phyloP scores from a whole-genome alignment of 2,888 invertebrate species.

The Drosophila meridiana region DNA sequence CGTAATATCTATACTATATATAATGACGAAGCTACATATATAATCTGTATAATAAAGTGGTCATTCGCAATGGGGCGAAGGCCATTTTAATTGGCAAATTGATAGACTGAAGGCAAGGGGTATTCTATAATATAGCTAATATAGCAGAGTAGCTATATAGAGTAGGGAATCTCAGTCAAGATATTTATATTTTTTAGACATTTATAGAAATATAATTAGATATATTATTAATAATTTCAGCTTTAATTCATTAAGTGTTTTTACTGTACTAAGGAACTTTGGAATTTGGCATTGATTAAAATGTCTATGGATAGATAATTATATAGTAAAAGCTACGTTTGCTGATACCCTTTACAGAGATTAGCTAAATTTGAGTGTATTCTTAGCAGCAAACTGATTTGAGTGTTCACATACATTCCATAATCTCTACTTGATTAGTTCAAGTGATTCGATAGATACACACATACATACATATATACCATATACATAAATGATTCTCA shows the following conservation, averaged over 20 bases:
- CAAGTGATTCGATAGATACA: neutral
- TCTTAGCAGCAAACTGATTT: neutral
- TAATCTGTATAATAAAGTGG: conserved; percentile 1
- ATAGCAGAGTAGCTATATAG: neutral
- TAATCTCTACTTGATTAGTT: neutral
- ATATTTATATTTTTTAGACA: neutral
- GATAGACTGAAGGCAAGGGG: neutral
- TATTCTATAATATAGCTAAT: neutral
- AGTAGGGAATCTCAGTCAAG: neutral
- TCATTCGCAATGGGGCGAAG: neutral
- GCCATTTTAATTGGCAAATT: neutral
- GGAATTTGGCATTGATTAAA: neutral
- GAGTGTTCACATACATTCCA: neutral
- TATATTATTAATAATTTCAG: too few relatives aligned
- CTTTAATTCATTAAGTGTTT: too few relatives aligned
- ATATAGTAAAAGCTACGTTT: neutral
- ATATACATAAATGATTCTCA: too few relatives aligned
- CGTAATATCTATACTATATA: neutral
- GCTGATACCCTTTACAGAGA: conserved; percentile 7
- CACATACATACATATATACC: neutral
- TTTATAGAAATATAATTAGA: neutral
- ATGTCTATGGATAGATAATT: neutral
- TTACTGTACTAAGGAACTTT: conserved; percentile 1
- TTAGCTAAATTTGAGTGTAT: neutral
- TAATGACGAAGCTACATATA: neutral